Evolutionary conservation across 2,113 vertebrate species (phyloP).

Genomic region (Elephantulus edwardii): DNA sequence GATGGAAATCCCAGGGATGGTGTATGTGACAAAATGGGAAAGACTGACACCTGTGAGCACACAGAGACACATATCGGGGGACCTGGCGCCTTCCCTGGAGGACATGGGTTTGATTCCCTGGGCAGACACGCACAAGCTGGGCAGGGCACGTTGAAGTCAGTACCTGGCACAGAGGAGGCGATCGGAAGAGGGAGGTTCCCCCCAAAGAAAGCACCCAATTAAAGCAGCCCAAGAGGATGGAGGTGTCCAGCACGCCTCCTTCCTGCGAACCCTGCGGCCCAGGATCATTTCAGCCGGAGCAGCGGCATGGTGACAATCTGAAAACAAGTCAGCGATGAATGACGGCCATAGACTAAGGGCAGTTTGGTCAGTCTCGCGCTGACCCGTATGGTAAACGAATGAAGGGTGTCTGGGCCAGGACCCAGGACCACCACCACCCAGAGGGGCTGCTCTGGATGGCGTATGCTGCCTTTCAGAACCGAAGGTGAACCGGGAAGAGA

Average conservation of each 20-base stretch:
- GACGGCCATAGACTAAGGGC: background rate
- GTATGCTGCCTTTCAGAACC: background rate
- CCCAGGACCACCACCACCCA: background rate
- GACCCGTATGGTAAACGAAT: background rate
- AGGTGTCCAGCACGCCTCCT: background rate
- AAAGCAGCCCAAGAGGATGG: fast-evolving
- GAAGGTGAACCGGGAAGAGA: background rate
- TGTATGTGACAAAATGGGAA: background rate
- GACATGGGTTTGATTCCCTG: background rate
- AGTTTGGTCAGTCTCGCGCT: no score
- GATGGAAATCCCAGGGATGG: background rate
- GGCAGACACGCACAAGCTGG: background rate
- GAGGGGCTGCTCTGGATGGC: background rate
- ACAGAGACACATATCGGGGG: background rate
- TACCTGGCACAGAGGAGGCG: background rate
- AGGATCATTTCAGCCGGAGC: background rate
- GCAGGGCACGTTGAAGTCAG: background rate
- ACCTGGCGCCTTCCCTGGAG: background rate
- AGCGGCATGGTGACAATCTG: background rate
- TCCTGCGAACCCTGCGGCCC: background rate
- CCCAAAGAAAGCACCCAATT: background rate
- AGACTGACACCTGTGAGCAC: background rate
- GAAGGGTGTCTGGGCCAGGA: background rate
- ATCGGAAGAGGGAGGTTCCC: background rate
- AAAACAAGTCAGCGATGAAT: background rate